Evolutionary conservation across 1,140 invertebrate genomes (phyloP).

Genomic region (Drosophila trapezifrons): DNA sequence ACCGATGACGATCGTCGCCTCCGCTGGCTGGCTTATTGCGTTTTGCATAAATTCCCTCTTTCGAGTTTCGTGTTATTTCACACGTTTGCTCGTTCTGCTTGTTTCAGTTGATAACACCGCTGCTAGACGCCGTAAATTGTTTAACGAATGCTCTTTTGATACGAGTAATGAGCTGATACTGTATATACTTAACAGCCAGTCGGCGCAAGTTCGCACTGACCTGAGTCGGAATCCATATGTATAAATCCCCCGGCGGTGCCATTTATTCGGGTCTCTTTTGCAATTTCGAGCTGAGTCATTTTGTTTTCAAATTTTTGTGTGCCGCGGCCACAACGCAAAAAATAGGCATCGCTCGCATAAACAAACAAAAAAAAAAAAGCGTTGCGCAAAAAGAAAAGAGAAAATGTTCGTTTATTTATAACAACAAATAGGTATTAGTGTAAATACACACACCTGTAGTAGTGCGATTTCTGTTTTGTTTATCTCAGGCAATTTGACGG

Average conservation of each 20-base stretch:
- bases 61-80: constrained; percentile 35
- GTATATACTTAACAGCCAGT: constrained; percentile 38
- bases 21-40: constrained; percentile 56
- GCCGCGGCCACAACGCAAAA: constrained; percentile 60
- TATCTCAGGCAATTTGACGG: constrained; percentile 34
- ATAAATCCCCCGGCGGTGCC: constrained; percentile 5
- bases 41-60: constrained; percentile 69
- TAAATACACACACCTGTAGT: constrained; percentile 10
- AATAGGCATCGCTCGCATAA: constrained; percentile 52
- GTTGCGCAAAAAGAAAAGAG: constrained; percentile 63
- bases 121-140: constrained; percentile 30
- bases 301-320: constrained; percentile 58
- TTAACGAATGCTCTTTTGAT: constrained; percentile 25
- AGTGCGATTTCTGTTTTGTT: constrained; percentile 39
- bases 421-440: constrained; percentile 36
- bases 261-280: constrained; percentile 37
- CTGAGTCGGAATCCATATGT: constrained; percentile 16
- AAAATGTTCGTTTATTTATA: constrained; percentile 55
- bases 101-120: constrained; percentile 48
- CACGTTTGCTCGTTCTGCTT: constrained; percentile 44
- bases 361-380: constrained; percentile 53
- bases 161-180: constrained; percentile 38
- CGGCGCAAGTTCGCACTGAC: constrained; percentile 36
- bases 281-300: constrained; percentile 69
- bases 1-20: constrained; percentile 22